A percentile compares a stretch with the other conserved stretches of the same genome.
These are phyloP conservation scores for Troides aeacus DNA, from an alignment of 2,888 invertebrate genomes.

Conservation along the genomic window DNA sequence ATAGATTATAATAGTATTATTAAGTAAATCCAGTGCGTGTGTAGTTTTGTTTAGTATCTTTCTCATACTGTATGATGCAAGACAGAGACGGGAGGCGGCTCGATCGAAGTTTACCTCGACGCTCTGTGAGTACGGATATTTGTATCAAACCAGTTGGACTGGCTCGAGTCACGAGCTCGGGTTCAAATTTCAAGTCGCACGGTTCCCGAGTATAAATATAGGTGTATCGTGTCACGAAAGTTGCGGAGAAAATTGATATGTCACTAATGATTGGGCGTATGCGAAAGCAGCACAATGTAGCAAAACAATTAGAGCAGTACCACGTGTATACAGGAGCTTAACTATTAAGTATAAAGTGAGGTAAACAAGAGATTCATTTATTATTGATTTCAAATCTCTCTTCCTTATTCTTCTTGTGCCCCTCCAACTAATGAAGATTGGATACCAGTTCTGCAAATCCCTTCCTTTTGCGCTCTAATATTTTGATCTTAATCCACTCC, in stretches of 20 bases:
- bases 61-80: constrained; percentile 20
- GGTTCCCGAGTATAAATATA: constrained; percentile 47
- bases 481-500: no score
- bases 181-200: constrained; percentile 59
- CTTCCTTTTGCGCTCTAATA: no score
- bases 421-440: no score
- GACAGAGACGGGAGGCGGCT: constrained; percentile 29
- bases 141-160: constrained; percentile 56
- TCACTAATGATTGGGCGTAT: neutral
- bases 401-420: no score
- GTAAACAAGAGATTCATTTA: no score
- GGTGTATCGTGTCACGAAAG: constrained; percentile 31
- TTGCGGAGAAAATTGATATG: constrained; percentile 21
- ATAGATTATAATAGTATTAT: constrained; percentile 18
- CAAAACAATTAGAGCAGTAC: no score
- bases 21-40: constrained; percentile 9
- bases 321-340: no score
- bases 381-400: no score
- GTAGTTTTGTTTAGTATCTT: constrained; percentile 26
- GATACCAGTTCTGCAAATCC: no score
- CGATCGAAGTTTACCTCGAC: constrained; percentile 24
- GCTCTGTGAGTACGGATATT: constrained; percentile 38
- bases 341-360: no score
- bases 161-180: constrained; percentile 61
- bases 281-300: constrained; percentile 2